Conservation (phyloP, 2,797 vertebrate species). For the Acipenser oxyrinchus region DNA sequence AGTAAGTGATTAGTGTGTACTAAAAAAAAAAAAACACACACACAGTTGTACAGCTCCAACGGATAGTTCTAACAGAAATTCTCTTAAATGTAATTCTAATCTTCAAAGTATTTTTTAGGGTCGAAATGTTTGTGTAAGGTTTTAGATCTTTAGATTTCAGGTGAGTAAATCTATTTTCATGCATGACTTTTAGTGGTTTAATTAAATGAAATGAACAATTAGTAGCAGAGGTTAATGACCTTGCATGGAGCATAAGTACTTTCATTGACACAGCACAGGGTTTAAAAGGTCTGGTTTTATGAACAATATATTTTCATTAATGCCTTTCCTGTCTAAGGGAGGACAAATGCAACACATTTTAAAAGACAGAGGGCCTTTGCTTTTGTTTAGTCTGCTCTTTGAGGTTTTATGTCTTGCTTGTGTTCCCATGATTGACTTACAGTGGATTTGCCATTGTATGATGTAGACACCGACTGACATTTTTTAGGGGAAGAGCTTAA, state of each 20-base stretch:
- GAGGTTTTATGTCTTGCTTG: constrained; percentile 43
- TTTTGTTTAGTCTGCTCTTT: constrained; percentile 66
- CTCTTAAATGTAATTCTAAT: constrained; percentile 51
- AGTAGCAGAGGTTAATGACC: constrained; percentile 64
- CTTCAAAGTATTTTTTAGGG: constrained; percentile 52
- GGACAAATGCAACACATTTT: constrained; percentile 40
- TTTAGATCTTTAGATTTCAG: constrained; percentile 69
- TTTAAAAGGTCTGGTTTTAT: constrained; percentile 56
- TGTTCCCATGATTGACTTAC: constrained; percentile 34
- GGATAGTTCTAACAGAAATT: too few relatives aligned
- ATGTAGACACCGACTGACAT: constrained; percentile 1
- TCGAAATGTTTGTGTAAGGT: constrained; percentile 53
- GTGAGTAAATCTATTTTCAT: constrained; percentile 60
- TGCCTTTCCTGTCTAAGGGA: constrained; percentile 66
- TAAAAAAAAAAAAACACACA: too few relatives aligned
- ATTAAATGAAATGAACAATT: constrained; percentile 78
- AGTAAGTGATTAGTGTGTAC: too few relatives aligned
- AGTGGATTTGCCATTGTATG: constrained; percentile 29
- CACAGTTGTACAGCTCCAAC: too few relatives aligned
- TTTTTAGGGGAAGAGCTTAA: too few relatives aligned
- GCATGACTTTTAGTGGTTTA: constrained; percentile 56
- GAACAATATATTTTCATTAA: constrained; percentile 71
- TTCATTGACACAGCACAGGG: constrained; percentile 54
- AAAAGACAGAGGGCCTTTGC: constrained; percentile 44
- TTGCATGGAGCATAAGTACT: constrained; percentile 45